Base-by-base conservation (phyloP, 2,888 invertebrate genomes). In the Trimorus sp. region DNA sequence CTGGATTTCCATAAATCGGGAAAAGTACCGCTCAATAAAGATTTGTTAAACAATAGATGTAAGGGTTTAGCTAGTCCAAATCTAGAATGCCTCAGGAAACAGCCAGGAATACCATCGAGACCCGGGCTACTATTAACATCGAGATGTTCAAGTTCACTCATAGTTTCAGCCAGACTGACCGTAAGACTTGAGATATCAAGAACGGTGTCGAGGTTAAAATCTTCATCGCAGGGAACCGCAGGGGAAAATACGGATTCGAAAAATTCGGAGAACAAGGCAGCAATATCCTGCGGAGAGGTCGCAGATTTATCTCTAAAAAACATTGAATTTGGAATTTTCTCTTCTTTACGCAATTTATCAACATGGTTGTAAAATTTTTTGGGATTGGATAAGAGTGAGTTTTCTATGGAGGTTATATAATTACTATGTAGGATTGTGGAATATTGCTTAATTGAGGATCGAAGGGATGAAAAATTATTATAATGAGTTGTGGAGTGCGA, bases 41-140 rank as follows among this genome's bases (percentile, higher is more conserved):
- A 66, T n/a, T 42, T 54, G 11, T 66, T 16, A 26, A 66, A 66
- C 7, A 66, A 3, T 5, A 66, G 9, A n/a, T 36, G 36, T 11
- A 56, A 36, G 7, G 56, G 56, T 26, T 7, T 16, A 26, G 56
- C 36, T 8, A 56, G 36, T 4, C 56, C 56, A 56, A 12, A 26
- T 7, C 56, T 16, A 9, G 56, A 7, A 6, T 7, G 9, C 11
- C 8, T 56, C 1, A 56, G 16, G 36, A 56, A 56, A 11, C 8
- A 1, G 56, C 36, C 36, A 36, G 56, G 56, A 9, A 56, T 56
- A 12, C 36, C 36, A 56, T 56, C 56, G 1, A 26, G 26, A 26
- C 56, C 56, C 0, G 56, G 56, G 49, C 49, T 12, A 42, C 7
- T 49, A n/a, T 49, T 14, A 14, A 49, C 11, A n/a, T n/a, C n/a